Evolutionary conservation across 2,888 invertebrate genomes (phyloP).

Genomic region (Leucoma salicis): DNA sequence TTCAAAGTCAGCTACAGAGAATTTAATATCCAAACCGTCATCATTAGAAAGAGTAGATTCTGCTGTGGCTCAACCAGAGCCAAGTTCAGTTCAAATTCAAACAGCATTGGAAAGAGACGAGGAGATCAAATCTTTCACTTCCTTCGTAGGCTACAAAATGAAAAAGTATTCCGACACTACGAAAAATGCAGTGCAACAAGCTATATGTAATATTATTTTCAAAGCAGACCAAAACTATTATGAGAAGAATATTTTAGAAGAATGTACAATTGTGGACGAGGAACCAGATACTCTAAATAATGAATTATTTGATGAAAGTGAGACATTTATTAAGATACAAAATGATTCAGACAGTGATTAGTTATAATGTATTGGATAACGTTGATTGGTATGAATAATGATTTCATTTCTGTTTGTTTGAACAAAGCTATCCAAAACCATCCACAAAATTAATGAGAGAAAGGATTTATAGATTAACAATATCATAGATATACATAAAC

Average conservation of each 20-base stretch:
- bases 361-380: no score
- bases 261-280: slow-evolving; percentile 26
- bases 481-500: no score
- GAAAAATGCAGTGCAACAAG: slow-evolving; percentile 47
- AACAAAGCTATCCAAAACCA: no score
- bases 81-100: slow-evolving; percentile 12
- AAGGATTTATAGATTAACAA: no score
- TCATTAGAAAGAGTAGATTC: not conserved
- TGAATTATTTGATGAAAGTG: slow-evolving; percentile 11
- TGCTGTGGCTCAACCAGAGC: slow-evolving; percentile 2
- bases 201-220: slow-evolving; percentile 52
- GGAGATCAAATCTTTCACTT: slow-evolving; percentile 46
- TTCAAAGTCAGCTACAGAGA: slow-evolving; percentile 7
- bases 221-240: slow-evolving; percentile 46
- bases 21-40: slow-evolving; percentile 4
- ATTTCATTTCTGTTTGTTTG: no score
- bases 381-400: no score
- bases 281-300: slow-evolving; percentile 22
- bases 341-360: slow-evolving; percentile 27
- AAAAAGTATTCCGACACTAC: slow-evolving; percentile 43
- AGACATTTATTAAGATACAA: slow-evolving; percentile 26
- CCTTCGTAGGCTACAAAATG: slow-evolving; percentile 51
- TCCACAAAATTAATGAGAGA: no score
- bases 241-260: slow-evolving; percentile 30
- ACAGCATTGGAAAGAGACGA: slow-evolving; percentile 31